These are phyloP conservation scores for Eriosoma lanigerum DNA, from an alignment of 1,140 invertebrate genomes.

Conservation along the genomic window DNA sequence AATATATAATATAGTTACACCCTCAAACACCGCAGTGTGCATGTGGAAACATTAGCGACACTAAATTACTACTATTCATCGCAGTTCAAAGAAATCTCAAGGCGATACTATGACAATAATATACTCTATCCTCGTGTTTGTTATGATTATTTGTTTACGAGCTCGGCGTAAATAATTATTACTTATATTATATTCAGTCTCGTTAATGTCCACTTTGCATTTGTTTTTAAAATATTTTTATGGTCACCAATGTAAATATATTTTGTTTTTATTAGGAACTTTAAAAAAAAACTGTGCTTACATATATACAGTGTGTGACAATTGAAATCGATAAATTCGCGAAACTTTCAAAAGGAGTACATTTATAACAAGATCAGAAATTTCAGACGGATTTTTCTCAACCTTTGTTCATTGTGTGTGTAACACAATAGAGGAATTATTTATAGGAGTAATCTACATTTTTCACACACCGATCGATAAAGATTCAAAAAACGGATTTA, in stretches of 20 bases:
- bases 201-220: constrained; percentile 26
- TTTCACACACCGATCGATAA: too few relatives aligned
- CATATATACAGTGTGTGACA: background rate
- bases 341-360: background rate
- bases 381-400: too few relatives aligned
- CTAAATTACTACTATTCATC: constrained; percentile 47
- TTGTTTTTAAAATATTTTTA: background rate
- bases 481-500: too few relatives aligned
- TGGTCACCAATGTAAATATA: background rate
- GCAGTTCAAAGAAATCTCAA: constrained; percentile 31
- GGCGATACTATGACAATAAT: background rate
- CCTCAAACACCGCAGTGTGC: background rate
- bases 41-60: constrained; percentile 19
- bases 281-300: too few relatives aligned
- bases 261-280: background rate
- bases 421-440: too few relatives aligned
- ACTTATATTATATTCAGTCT: constrained; percentile 9
- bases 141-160: constrained; percentile 33
- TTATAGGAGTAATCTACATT: too few relatives aligned
- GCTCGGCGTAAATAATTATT: constrained; percentile 1
- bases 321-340: background rate
- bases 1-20: constrained; percentile 11
- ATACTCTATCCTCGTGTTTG: background rate
- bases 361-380: too few relatives aligned
- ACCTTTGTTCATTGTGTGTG: too few relatives aligned